Evolutionary conservation across 2,113 vertebrate genomes (phyloP).

Genomic region (Daphoenositta chrysoptera): DNA sequence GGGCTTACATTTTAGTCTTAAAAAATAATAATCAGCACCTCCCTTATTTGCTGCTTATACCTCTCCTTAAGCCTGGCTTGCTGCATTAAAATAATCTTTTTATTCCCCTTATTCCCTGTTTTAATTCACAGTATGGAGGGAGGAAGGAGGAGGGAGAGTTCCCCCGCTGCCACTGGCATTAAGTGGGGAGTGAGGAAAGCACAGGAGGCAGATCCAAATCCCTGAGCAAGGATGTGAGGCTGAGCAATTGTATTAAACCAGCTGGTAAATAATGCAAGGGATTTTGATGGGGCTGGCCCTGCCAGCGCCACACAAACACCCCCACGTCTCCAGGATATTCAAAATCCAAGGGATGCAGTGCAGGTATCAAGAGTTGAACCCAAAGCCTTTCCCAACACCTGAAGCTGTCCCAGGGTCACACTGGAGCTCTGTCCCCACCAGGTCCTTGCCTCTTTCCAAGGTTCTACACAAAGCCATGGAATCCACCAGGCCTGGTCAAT

Average conservation of each 20-base stretch:
- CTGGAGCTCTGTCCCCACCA: not conserved
- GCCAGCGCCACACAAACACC: not conserved
- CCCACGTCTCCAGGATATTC: fast-evolving
- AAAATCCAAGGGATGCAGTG: not conserved
- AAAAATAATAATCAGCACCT: not conserved
- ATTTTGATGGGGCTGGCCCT: not conserved
- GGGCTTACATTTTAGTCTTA: not conserved
- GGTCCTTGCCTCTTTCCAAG: fast-evolving
- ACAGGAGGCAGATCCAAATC: not conserved
- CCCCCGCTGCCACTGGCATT: not conserved
- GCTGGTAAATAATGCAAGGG: slow-evolving; percentile 25
- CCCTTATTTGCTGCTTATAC: not conserved
- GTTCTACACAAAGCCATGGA: not conserved
- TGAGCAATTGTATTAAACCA: slow-evolving; percentile 2
- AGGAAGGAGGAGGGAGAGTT: not conserved
- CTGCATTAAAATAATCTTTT: not conserved
- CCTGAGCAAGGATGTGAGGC: not conserved
- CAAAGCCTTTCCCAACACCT: not conserved
- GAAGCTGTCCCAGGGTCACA: not conserved
- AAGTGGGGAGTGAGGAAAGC: not conserved
- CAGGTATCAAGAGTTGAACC: not conserved
- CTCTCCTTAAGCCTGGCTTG: not conserved
- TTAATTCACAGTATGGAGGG: not conserved
- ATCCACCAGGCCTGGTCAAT: not conserved
- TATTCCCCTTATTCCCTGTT: not conserved